Evolutionary conservation across 2,888 invertebrate species (phyloP).

Genomic region (Erebia ligea): DNA sequence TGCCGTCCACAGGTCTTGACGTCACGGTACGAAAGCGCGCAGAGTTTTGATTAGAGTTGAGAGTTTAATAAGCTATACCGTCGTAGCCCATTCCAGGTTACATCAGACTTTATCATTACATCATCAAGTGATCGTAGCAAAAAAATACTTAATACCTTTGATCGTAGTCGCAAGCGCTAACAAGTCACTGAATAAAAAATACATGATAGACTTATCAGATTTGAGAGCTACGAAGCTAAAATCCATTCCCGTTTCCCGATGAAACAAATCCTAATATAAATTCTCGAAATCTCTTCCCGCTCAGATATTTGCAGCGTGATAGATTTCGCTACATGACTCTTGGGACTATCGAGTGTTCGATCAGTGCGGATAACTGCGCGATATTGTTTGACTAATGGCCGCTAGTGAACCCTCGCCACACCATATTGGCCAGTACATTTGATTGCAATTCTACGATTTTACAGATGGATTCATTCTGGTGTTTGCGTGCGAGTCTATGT

Average conservation of each 20-base stretch:
- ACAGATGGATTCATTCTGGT: constrained; percentile 15
- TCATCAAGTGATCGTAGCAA: too few relatives aligned
- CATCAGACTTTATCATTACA: too few relatives aligned
- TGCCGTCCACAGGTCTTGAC: too few relatives aligned
- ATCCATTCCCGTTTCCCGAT: background rate
- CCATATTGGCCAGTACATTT: constrained; percentile 60
- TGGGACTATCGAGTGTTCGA: constrained; percentile 51
- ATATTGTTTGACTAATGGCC: constrained; percentile 69
- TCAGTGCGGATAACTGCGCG: constrained; percentile 54
- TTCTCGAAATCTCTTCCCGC: constrained; percentile 27
- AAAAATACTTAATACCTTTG: too few relatives aligned
- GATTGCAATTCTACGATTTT: constrained; percentile 35
- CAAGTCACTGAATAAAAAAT: too few relatives aligned
- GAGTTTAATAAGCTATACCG: too few relatives aligned
- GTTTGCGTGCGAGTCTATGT: background rate
- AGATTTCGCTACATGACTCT: constrained; percentile 41
- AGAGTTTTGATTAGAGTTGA: too few relatives aligned
- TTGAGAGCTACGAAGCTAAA: background rate
- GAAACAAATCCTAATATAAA: constrained; percentile 17
- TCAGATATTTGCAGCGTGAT: constrained; percentile 44
- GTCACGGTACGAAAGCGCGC: too few relatives aligned
- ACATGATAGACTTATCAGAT: background rate
- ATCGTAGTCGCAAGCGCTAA: too few relatives aligned
- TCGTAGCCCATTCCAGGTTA: too few relatives aligned
- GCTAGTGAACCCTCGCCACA: constrained; percentile 53